These are phyloP conservation scores for Moxostoma hubbsi DNA, from an alignment of 2,797 vertebrate genomes.

Conservation along the genomic window DNA sequence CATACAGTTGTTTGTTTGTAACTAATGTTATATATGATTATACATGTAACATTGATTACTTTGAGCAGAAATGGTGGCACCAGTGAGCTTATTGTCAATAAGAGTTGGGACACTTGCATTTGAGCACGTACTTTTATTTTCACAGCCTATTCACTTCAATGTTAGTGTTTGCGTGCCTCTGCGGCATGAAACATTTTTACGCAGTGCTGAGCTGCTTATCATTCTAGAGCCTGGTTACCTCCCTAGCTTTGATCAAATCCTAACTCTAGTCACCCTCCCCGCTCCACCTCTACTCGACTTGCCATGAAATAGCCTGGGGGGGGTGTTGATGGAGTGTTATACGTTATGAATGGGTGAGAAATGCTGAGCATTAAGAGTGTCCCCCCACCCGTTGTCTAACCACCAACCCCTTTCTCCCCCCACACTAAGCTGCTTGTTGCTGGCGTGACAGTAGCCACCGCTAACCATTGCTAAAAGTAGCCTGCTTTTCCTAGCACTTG, in stretches of 20 bases:
- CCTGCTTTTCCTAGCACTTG: conserved; percentile 39
- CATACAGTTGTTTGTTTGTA: background rate
- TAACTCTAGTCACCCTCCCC: conserved; percentile 8
- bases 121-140: conserved; percentile 16
- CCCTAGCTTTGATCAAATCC: conserved; percentile 49
- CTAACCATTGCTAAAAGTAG: conserved; percentile 46
- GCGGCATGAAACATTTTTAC: conserved; percentile 15
- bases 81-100: background rate
- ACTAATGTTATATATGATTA: background rate
- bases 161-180: conserved; percentile 34
- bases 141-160: conserved; percentile 1
- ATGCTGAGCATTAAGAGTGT: background rate
- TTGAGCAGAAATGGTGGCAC: background rate
- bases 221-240: conserved; percentile 35
- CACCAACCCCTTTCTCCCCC: background rate
- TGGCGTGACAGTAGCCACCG: conserved; percentile 36
- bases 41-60: background rate
- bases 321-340: conserved; percentile 27
- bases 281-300: conserved; percentile 19
- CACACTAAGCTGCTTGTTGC: conserved; percentile 30
- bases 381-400: background rate
- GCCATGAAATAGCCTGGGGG: background rate
- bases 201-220: conserved; percentile 36
- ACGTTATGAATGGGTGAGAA: conserved; percentile 11
- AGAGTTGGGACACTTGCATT: background rate